phyloP scores from a whole-genome alignment of 2,797 vertebrate genomes.

The Cirrhinus molitorella region DNA sequence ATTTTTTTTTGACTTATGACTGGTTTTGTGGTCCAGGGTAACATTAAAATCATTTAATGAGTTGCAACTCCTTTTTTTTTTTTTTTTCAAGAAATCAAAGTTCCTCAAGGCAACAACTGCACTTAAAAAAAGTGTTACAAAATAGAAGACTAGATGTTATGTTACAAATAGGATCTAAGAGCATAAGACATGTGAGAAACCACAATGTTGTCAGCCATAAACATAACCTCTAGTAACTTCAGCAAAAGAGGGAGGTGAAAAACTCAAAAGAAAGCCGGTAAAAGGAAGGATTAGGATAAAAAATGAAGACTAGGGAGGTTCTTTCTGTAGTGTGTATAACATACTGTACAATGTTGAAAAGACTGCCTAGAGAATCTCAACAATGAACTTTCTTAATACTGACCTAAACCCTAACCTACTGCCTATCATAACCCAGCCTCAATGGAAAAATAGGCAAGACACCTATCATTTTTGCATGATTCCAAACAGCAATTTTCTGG shows the following conservation, averaged over 20 bases:
- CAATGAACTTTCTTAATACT: background rate
- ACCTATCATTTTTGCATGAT: no score
- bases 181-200: constrained; percentile 3
- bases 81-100: background rate
- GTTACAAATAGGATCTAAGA: background rate
- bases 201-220: background rate
- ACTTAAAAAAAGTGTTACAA: background rate
- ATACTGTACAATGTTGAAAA: background rate
- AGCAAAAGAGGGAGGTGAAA: background rate
- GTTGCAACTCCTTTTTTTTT: no score
- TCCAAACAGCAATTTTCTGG: no score
- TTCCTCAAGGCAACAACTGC: background rate
- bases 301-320: background rate
- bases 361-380: background rate
- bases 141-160: background rate
- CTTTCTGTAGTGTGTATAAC: background rate
- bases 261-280: background rate
- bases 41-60: background rate
- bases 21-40: no score
- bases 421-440: no score
- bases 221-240: background rate
- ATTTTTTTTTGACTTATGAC: no score
- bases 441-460: no score
- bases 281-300: background rate
- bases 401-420: no score